These are phyloP conservation scores for Exaiptasia diaphana DNA, from an alignment of 64 coral and sea anemone species.

Conservation along the genomic window DNA sequence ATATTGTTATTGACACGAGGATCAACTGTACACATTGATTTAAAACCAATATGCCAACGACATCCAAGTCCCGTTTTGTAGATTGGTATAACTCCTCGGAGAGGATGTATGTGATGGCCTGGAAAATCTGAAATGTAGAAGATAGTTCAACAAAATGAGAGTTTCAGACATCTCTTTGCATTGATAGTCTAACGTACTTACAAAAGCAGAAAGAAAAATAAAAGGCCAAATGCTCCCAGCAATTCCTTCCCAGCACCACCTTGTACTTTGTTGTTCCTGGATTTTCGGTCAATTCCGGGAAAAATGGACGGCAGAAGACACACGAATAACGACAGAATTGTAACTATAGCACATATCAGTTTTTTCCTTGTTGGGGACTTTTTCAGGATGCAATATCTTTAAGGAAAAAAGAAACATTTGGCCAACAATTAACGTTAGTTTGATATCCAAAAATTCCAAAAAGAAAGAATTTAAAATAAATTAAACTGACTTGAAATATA, in stretches of 20 bases:
- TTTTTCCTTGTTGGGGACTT: constrained; percentile 65
- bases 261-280: constrained; percentile 13
- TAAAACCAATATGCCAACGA: not conserved
- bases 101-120: not conserved
- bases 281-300: constrained; percentile 31
- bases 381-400: constrained; percentile 54
- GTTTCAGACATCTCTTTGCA: too few species aligned
- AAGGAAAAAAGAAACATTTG: too few species aligned
- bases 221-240: constrained; percentile 76
- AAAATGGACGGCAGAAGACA: constrained; percentile 65
- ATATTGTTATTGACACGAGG: not conserved
- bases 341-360: constrained; percentile 38
- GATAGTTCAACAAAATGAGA: too few species aligned
- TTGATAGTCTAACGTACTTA: constrained; percentile 19
- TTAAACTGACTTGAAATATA: not conserved
- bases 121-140: not conserved
- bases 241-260: constrained; percentile 58
- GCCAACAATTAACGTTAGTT: too few species aligned
- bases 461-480: too few species aligned
- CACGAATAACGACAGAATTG: constrained; percentile 62
- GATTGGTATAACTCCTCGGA: not conserved
- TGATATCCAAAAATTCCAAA: too few species aligned
- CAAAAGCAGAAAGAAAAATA: constrained; percentile 69
- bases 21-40: not conserved
- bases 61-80: not conserved